These are phyloP conservation scores for Sylvietta virens DNA, from an alignment of 2,113 vertebrate species.

Conservation along the genomic window DNA sequence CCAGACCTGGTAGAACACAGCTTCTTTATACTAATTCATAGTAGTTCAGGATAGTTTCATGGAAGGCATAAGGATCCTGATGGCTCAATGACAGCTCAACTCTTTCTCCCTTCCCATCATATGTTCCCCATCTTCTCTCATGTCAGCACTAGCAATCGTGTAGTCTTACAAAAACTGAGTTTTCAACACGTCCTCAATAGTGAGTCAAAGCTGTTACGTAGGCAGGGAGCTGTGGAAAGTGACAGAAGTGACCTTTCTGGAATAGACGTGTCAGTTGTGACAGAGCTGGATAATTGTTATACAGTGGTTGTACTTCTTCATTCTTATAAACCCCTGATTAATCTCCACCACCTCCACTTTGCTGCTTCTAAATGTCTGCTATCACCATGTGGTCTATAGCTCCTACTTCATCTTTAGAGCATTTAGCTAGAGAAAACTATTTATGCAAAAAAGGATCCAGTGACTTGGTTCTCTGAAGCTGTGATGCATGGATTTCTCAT, in stretches of 20 bases:
- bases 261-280: not conserved
- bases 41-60: not conserved
- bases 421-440: not conserved
- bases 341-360: not conserved
- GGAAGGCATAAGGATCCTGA: not conserved
- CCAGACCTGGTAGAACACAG: not conserved
- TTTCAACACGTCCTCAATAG: not conserved
- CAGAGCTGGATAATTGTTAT: not conserved
- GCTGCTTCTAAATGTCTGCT: not conserved
- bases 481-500: not conserved
- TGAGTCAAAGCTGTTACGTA: not conserved
- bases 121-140: not conserved
- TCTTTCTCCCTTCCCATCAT: not conserved
- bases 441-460: not conserved
- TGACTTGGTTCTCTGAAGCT: not conserved
- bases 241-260: not conserved
- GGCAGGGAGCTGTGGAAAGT: not conserved
- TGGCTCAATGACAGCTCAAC: not conserved
- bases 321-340: not conserved
- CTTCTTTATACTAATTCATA: not conserved
- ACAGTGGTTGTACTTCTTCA: not conserved
- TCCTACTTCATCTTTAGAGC: not conserved
- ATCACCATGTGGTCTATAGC: not conserved
- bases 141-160: not conserved
- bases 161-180: not conserved